Conservation (phyloP, 2,797 vertebrate species). For the Pantherophis alleghaniensis region DNA sequence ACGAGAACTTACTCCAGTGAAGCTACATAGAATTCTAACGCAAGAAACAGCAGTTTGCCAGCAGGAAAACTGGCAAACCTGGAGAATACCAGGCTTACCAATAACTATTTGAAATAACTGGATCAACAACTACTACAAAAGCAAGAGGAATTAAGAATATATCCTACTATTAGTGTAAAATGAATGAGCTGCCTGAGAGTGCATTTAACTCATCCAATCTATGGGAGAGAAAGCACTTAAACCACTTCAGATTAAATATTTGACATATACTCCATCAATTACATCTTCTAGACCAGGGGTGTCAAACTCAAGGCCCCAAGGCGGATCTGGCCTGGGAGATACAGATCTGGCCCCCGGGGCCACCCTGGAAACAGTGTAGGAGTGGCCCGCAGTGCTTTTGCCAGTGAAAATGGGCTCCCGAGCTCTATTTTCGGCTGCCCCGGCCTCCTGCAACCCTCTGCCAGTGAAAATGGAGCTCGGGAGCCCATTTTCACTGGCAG, state of each 20-base stretch:
- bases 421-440: too few species aligned
- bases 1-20: neutral
- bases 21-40: neutral
- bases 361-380: too few species aligned
- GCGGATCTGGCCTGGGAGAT: accelerated
- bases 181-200: neutral
- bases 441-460: too few species aligned
- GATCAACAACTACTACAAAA: neutral
- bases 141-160: neutral
- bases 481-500: too few species aligned
- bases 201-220: neutral
- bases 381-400: too few species aligned
- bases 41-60: neutral
- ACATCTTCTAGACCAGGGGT: neutral
- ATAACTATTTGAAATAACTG: neutral
- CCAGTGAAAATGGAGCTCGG: too few species aligned
- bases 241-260: neutral
- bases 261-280: neutral
- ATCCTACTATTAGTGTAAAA: neutral
- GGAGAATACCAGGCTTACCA: neutral
- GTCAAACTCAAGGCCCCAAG: too few species aligned
- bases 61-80: neutral
- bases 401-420: too few species aligned
- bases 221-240: neutral
- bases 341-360: too few species aligned